A percentile compares a stretch with the other conserved stretches of the same genome.
phyloP scores from a whole-genome alignment of 2,888 invertebrate species.

The Pterostichus madidus region DNA sequence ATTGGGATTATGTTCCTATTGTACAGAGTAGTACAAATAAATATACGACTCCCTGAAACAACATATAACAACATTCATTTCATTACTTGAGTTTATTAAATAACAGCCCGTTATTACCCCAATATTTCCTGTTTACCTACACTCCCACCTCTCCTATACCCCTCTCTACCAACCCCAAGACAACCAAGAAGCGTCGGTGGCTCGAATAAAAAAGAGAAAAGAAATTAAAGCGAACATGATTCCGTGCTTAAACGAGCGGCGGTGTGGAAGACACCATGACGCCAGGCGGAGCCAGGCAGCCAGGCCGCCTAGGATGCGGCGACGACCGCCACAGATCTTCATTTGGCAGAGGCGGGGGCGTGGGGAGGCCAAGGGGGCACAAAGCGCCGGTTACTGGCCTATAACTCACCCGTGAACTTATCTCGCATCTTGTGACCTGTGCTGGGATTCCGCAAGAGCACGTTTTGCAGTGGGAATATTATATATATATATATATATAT shows the following conservation, averaged over 20 bases:
- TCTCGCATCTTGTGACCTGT: not conserved
- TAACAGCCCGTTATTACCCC: no score
- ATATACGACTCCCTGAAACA: no score
- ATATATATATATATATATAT: no score
- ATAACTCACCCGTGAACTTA: conserved; percentile 30
- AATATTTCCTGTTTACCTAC: no score
- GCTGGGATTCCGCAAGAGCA: conserved; percentile 32
- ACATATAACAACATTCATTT: no score
- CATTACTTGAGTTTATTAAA: no score
- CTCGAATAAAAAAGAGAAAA: conserved; percentile 55
- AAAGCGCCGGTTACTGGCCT: conserved; percentile 2
- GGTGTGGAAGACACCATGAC: conserved; percentile 26
- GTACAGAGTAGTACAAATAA: no score
- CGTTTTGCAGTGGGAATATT: no score
- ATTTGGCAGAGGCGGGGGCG: conserved; percentile 67
- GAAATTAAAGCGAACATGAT: conserved; percentile 65
- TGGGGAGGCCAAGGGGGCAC: not conserved
- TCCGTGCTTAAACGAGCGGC: conserved; percentile 63
- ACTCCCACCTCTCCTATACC: no score
- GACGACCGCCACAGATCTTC: conserved; percentile 61
- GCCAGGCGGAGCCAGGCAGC: no score
- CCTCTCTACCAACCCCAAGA: no score
- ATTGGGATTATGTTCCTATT: no score
- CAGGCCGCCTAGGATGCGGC: conserved; percentile 67
- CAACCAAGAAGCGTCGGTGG: not conserved